Evolutionary conservation across 2,888 invertebrate species (phyloP), one percentile per base, ranked within the genome.

Genomic region (Calliphora vomitoria): DNA sequence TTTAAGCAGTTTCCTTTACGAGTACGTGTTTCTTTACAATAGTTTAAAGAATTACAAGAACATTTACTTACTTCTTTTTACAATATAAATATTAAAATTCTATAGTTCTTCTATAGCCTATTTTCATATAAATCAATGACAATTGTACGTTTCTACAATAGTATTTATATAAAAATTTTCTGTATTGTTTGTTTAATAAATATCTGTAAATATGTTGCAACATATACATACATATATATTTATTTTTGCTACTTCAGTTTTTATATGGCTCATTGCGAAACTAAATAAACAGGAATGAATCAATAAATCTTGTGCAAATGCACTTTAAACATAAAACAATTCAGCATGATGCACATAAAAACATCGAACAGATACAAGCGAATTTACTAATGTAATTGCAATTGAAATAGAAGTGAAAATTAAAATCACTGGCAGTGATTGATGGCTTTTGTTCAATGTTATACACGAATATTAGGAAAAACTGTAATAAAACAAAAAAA

Each of bases 361-460:
- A 25, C 35, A 66, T 68, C 62, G 41, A 81, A 82, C 53, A 71
- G 50, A 38, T 71, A 68, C 66, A 79, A 81, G 44, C 41, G 71
- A 60, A 50, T 71, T 80, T 71, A 68, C 68, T 68, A 74, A 82
- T 86, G 86, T 82, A 82, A 86, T 86, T 86, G 82, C 78, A 82
- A 78, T 78, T 72, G 76, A 62, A 64, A 79, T 72, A 66, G 75
- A 74, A 85, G 75, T 76, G 62, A 76, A 85, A 81, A 86, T 82
- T 68, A 79, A 79, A 86, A 86, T 86, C 78, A 86, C 68, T 86
- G 82, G 60, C 82, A 82, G 72, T 82, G 86, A 86, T 86, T 86
- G 82, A 86, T 86, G 82, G 74, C 44, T 53, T 41, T 68, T 68
- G 68, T 79, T 86, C 60, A 82, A 82, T 79, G 68, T 82, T 82